Base-by-base conservation (phyloP, 2,888 invertebrate species). In the Melinopterus prodromus region DNA sequence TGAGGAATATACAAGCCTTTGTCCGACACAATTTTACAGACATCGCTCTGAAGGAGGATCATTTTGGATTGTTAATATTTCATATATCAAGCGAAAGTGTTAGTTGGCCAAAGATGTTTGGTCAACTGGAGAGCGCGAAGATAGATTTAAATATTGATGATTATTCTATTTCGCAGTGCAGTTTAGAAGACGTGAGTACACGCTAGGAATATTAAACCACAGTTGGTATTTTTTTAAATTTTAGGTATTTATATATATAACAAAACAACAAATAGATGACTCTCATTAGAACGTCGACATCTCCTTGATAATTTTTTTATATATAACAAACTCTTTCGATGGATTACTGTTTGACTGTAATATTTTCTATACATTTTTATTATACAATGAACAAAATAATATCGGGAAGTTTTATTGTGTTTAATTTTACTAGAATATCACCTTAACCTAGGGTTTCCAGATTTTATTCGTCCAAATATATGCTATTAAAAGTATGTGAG, bases 61-160 rank as follows among this genome's bases (percentile, higher is more conserved):
- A 74, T 35, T 74, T 15, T 9, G 74, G 74, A 12, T 36, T 74
- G 74, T 36, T 74, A 12, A 74, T 74, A 36, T 74, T 36, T 74
- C 36, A 74, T 36, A 74, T 74, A 3, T 36, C 74, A 36, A n/a
- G 35, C 37, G 36, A 37, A 36, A 35, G 36, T 14, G 9, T 74
- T 36, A 35, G 9, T n/a, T 74, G 74, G 74, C 35, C 74, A n/a
- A 74, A 74, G n/a, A 74, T 74, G 37, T 74, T 74, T 74, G 74
- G 74, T 14, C n/a, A 74, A 74, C 16, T 74, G 74, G 74, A 74
- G n/a, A 36, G 74, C n/a, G 35, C 37, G 15, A 74, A 74, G 37
- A 26, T 35, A 35, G 16, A 35, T 26, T 16, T 35, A 26, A 74
- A 74, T 36, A 74, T 74, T 74, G 35, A 74, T 6, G 74, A 74